Evolutionary conservation across 2,797 vertebrate species (phyloP).

Genomic region (Gymnothorax reevesii): DNA sequence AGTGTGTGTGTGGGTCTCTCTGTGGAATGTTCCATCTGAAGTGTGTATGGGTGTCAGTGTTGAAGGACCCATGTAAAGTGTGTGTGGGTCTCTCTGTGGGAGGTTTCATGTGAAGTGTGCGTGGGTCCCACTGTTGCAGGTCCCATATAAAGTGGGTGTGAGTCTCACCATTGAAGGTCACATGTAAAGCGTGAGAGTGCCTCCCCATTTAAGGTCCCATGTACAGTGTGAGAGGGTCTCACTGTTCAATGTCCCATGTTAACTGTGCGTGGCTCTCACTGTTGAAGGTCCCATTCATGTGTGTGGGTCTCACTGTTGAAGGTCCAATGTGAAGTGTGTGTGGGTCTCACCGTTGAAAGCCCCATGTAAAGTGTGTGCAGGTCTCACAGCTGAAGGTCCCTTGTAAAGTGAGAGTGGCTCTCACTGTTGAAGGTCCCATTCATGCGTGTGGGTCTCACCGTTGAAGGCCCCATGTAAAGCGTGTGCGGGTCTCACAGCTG

Average conservation of each 20-base stretch:
- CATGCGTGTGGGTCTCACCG: no score
- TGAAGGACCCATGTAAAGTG: no score
- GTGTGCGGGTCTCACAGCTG: constrained; percentile 42
- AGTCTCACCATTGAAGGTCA: background rate
- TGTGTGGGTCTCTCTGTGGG: background rate
- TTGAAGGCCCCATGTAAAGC: background rate
- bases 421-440: no score
- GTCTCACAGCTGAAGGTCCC: constrained; percentile 42
- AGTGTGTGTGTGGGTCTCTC: no score
- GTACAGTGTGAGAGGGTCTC: background rate
- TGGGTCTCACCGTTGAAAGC: background rate
- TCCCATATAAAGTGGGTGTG: background rate
- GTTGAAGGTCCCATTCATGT: background rate
- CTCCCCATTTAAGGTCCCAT: no score
- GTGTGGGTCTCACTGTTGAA: background rate
- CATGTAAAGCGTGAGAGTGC: no score
- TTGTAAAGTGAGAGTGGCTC: no score
- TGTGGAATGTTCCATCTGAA: no score
- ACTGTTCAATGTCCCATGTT: no score
- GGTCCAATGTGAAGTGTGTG: no score
- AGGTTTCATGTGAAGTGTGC: background rate
- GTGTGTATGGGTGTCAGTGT: no score
- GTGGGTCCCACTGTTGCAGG: background rate
- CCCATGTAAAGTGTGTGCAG: background rate
- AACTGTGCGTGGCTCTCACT: background rate